Conservation (phyloP, 2,888 invertebrate genomes). For the Galerucella nymphaeae region DNA sequence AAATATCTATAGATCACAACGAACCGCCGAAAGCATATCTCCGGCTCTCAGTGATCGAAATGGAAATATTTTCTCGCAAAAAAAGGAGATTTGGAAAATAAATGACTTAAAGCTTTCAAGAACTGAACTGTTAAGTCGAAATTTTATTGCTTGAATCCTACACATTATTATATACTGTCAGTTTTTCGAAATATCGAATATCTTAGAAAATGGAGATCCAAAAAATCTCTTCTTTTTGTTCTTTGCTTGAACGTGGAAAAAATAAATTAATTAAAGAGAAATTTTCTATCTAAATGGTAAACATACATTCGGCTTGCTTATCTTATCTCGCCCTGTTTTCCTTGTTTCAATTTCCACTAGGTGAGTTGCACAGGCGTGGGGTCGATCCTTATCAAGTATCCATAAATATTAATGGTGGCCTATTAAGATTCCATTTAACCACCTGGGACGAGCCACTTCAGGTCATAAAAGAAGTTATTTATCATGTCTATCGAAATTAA, state of each 20-base stretch:
- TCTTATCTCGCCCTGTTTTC: background rate
- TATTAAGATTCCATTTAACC: slow-evolving; percentile 53
- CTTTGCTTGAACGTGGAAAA: too few relatives aligned
- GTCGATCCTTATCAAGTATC: slow-evolving; percentile 42
- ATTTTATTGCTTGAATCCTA: slow-evolving; percentile 23
- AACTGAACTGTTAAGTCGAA: slow-evolving; percentile 23
- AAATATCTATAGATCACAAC: background rate
- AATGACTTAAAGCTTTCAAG: slow-evolving; percentile 28
- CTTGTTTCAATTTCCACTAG: slow-evolving; percentile 33
- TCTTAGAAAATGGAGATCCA: too few relatives aligned
- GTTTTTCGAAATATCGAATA: slow-evolving; percentile 10
- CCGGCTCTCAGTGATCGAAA: background rate
- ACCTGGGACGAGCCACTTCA: slow-evolving; percentile 48
- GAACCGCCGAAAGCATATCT: background rate
- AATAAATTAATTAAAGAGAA: too few relatives aligned
- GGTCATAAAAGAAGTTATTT: slow-evolving; percentile 41
- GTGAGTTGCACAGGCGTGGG: slow-evolving; percentile 33
- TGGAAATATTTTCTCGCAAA: slow-evolving; percentile 18
- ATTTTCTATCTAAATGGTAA: background rate
- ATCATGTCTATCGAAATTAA: slow-evolving; percentile 45
- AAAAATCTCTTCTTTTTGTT: too few relatives aligned
- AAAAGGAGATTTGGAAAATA: slow-evolving; percentile 23
- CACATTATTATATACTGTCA: slow-evolving; percentile 25
- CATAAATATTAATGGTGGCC: slow-evolving; percentile 51
- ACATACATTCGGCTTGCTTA: background rate